Evolutionary conservation across 2,888 invertebrate species (phyloP).

Genomic region (Augiades crinisus): DNA sequence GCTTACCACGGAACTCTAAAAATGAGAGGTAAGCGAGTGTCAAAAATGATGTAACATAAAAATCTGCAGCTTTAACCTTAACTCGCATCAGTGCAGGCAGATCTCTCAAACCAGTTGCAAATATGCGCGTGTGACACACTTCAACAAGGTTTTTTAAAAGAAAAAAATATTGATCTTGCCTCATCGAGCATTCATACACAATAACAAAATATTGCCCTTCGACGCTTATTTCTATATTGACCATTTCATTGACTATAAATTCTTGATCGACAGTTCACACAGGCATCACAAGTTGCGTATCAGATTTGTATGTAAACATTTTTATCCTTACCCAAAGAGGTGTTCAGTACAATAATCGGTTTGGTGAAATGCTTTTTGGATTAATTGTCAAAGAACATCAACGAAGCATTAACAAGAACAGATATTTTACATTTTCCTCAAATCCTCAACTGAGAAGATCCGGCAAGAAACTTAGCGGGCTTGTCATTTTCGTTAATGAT

Average conservation of each 20-base stretch:
- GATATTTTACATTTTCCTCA: too few species aligned
- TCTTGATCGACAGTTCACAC: constrained; percentile 9
- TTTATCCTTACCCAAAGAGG: too few species aligned
- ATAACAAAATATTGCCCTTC: constrained; percentile 36
- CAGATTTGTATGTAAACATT: too few species aligned
- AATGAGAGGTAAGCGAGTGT: constrained; percentile 25
- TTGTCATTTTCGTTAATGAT: too few species aligned
- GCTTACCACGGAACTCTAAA: constrained; percentile 17
- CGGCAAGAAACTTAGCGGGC: too few species aligned
- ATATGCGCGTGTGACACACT: constrained; percentile 56
- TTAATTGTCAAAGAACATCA: too few species aligned
- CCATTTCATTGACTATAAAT: constrained; percentile 18
- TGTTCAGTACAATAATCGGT: too few species aligned
- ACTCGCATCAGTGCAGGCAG: constrained; percentile 43
- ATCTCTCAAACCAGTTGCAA: constrained; percentile 58
- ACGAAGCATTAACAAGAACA: too few species aligned
- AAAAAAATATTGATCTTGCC: constrained; percentile 53
- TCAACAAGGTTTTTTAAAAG: constrained; percentile 52
- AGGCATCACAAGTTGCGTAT: too few species aligned
- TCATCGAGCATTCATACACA: constrained; percentile 42
- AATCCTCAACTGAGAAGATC: too few species aligned
- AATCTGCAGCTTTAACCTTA: constrained; percentile 44
- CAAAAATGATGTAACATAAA: constrained; percentile 42
- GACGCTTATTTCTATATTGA: constrained; percentile 32
- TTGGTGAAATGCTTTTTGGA: too few species aligned